Base-by-base conservation (phyloP, 2,888 invertebrate species). In the Andrena chrysosceles region DNA sequence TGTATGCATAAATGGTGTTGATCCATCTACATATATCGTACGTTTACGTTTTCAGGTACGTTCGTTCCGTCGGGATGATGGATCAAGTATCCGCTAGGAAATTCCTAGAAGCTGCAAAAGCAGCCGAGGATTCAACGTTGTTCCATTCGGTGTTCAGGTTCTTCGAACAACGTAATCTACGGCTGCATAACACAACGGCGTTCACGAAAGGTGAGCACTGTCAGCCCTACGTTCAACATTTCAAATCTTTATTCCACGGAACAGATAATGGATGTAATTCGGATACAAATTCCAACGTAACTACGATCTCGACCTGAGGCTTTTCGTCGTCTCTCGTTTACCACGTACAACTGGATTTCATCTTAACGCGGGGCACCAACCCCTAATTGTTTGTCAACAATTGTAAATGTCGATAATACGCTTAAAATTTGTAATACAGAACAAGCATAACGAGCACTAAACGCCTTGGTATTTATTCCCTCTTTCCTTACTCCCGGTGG, bases 31-130 rank as follows among this genome's bases (percentile, higher is more conserved):
- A 42, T 13, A 13, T 42, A 42, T 16, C 42, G 42, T 60, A 33
- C 31, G 49, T 52, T 4, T 60, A 70, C 29, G 72, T 31, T 88
- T 90, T 60, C 85, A 95, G 95, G 83, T 96, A 95, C 89, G 94
- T 95, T 0, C 93, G 95, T 78, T 95, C 95, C 66, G 94, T 94
- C n/a, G 95, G 95, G 54, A 94, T 94, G 85, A 93, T 94, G 0
- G 96, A 95, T 87, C 95, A 95, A 52, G 94, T 97, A 68, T 96
- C 97, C 3, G 96, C 98, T 0, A 95, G 98, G 63, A 98, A 98
- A 94, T 96, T 98, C 93, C 95, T 99, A 26, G 97, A 98, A 90
- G 97, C 97, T 0, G 98, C 98, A 0, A 95, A 95, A 91, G 95
- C 95, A 78, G 94, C 95, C 0, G 95, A 96, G 0, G 96, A 97